Evolutionary conservation across 2,888 invertebrate genomes (phyloP).

Genomic region (Physocephala rufipes): DNA sequence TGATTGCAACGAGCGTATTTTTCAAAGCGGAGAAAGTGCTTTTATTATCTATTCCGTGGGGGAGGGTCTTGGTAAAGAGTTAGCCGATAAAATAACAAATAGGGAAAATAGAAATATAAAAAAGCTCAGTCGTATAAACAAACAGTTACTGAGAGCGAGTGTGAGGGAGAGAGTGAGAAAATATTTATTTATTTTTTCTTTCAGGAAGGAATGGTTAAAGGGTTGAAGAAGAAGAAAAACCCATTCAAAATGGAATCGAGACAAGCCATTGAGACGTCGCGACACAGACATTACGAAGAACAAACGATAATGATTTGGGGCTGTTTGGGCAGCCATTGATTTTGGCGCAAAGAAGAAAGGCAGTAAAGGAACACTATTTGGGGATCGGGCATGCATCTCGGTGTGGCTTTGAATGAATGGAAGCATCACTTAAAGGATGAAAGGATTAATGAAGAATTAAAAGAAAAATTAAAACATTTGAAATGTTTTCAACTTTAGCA

Average conservation of each 20-base stretch:
- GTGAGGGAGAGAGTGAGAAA: not conserved
- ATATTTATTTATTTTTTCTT: not conserved
- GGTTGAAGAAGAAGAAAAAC: not conserved
- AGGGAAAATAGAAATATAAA: not conserved
- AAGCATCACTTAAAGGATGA: no score
- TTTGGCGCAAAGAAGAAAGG: no score
- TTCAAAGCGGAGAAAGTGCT: not conserved
- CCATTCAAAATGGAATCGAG: constrained; percentile 41
- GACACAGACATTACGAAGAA: not conserved
- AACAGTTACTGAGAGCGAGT: constrained; percentile 18
- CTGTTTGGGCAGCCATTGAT: no score
- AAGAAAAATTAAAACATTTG: no score
- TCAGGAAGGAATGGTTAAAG: constrained; percentile 2
- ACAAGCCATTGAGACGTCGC: constrained; percentile 54
- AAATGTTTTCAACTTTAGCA: no score
- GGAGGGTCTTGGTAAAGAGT: not conserved
- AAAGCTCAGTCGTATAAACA: constrained; percentile 33
- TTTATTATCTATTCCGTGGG: no score
- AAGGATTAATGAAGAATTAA: no score
- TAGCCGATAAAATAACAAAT: not conserved
- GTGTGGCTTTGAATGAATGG: no score
- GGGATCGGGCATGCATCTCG: no score
- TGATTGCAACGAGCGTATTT: no score
- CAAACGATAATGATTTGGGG: not conserved
- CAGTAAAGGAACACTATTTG: no score